Conservation (phyloP, 2,888 invertebrate species). For the Andrena minutula region DNA sequence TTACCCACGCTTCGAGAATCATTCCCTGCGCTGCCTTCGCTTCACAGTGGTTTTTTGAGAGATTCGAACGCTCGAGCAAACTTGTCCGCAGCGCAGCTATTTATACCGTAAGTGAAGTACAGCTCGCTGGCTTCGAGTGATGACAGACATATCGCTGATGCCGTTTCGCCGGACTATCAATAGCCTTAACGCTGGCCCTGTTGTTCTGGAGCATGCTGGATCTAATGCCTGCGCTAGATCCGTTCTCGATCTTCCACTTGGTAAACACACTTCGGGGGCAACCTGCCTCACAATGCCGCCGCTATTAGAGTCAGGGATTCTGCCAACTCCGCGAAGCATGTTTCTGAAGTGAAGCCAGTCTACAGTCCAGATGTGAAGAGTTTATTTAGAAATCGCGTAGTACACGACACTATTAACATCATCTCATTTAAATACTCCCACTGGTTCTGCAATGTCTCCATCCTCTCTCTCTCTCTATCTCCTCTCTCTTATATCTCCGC, state of each 20-base stretch:
- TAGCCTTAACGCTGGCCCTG: slow-evolving; percentile 34
- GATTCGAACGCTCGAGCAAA: slow-evolving; percentile 8
- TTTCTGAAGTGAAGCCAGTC: background rate
- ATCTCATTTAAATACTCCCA: background rate
- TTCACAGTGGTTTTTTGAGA: too few species aligned
- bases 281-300: background rate
- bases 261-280: slow-evolving; percentile 16
- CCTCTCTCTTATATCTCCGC: background rate
- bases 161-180: slow-evolving; percentile 33
- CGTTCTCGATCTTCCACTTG: slow-evolving; percentile 1
- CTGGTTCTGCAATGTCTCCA: background rate
- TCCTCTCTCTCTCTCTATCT: background rate
- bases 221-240: slow-evolving; percentile 15
- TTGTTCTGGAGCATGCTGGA: slow-evolving; percentile 36
- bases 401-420: background rate
- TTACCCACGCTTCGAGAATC: too few species aligned
- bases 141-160: slow-evolving; percentile 36
- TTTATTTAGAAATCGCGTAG: too few species aligned
- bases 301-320: background rate
- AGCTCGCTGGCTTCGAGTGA: slow-evolving; percentile 19
- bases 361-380: background rate
- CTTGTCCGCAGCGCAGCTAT: slow-evolving; percentile 10
- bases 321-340: background rate
- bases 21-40: too few species aligned
- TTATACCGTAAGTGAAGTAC: slow-evolving; percentile 24